Conservation (phyloP, 2,113 vertebrate genomes). For the Tyto alba region DNA sequence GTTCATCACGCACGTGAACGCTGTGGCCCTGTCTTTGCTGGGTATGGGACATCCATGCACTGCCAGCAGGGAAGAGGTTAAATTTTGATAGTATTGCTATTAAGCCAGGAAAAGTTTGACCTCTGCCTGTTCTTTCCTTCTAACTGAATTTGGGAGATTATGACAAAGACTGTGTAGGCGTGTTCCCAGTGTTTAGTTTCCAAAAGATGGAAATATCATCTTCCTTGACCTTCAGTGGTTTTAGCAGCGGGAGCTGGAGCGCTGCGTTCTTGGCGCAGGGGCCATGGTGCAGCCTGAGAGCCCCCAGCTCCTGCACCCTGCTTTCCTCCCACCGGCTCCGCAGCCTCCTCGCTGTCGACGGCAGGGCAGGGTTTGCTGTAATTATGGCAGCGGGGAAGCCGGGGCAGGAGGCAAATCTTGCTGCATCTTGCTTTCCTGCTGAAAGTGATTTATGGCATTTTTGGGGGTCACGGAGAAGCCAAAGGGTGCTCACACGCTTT, state of each 20-base stretch:
- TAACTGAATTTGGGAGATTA: slow-evolving; percentile 46
- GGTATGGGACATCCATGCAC: not conserved
- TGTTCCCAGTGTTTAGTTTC: slow-evolving; percentile 52
- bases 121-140: slow-evolving; percentile 40
- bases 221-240: slow-evolving; percentile 16
- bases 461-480: not conserved
- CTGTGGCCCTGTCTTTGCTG: not conserved
- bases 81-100: not conserved
- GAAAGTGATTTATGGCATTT: not conserved
- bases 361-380: not conserved
- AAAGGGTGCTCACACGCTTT: not conserved
- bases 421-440: not conserved
- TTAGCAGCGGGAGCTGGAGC: not conserved
- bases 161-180: slow-evolving; percentile 60
- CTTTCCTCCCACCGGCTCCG: not conserved
- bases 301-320: not conserved
- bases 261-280: not conserved
- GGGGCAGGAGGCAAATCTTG: not conserved
- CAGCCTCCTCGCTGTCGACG: not conserved
- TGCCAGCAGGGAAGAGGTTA: slow-evolving; percentile 50
- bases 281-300: not conserved
- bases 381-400: not conserved
- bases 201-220: slow-evolving; percentile 66
- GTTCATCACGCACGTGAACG: not conserved
- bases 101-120: slow-evolving; percentile 55